These are phyloP conservation scores for Zosterops hypoxanthus DNA, from an alignment of 2,113 vertebrate species.

Conservation along the genomic window DNA sequence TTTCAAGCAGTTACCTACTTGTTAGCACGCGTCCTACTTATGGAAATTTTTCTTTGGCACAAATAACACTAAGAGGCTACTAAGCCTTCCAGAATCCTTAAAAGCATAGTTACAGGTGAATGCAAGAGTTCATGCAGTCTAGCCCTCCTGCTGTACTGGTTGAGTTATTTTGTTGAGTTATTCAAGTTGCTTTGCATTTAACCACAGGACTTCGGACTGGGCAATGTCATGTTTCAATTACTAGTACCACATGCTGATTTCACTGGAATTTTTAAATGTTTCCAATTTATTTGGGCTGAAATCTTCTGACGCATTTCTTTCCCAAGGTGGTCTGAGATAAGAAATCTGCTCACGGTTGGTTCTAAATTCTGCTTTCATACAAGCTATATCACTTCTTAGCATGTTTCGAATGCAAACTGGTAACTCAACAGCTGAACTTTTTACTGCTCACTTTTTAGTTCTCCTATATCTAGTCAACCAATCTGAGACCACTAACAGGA, in stretches of 20 bases:
- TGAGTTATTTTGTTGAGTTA: not conserved
- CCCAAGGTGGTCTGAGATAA: not conserved
- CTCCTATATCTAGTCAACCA: not conserved
- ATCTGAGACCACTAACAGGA: accelerated
- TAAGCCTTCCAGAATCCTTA: not conserved
- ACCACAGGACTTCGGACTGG: not conserved
- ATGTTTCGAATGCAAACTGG: not conserved
- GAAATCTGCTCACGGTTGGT: not conserved
- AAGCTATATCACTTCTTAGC: not conserved
- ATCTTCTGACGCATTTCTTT: not conserved
- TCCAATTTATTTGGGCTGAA: not conserved
- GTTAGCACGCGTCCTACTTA: not conserved
- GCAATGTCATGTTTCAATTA: not conserved
- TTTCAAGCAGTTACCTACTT: not conserved
- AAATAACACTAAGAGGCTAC: not conserved
- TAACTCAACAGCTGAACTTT: not conserved
- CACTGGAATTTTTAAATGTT: not conserved
- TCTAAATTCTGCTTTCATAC: not conserved
- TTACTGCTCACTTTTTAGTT: not conserved
- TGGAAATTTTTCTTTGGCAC: not conserved
- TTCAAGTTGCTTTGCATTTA: not conserved
- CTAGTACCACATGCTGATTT: not conserved
- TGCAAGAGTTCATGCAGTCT: not conserved
- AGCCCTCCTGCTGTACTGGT: not conserved
- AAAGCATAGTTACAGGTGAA: not conserved